Evolutionary conservation across 2,888 invertebrate species (phyloP), one percentile per base, ranked within the genome.

Genomic region (Stenoptilia bipunctidactyla): DNA sequence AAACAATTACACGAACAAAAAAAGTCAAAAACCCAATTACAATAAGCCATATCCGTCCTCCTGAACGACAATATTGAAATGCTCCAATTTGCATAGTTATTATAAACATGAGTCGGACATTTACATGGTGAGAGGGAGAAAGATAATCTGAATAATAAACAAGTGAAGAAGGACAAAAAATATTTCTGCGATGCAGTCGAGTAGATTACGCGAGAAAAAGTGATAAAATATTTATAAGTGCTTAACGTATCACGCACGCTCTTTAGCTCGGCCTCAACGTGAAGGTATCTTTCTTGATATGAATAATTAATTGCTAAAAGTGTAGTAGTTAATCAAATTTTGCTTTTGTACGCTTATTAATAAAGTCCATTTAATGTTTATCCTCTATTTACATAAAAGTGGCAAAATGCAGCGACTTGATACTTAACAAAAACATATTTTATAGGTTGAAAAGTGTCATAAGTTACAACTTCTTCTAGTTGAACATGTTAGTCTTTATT

Each of bases 61-160:
- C 57, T 65, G 59, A 63, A 61, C 68, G 69, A 66, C 59, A 66
- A 66, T 72, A 74, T 74, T 73, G 66, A 67, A 75, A 71, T 67
- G 61, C 61, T 63, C 61, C 61, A 68, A 74, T 75, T 76, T 74
- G 72, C 74, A 75, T 76, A 74, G 70, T 71, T 73, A 73, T 71
- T 73, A 73, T 70, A 67, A 66, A 69, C 63, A 71, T 64, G 69
- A 68, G 60, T 58, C 60, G 63, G 63, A 54, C 56, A 56, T 62
- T 66, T 59, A 58, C 56, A 53, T 47, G 48, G 52, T 43, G 44
- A 41, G 54, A 49, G 51, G 36, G 58, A 62, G 45, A 53, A 53
- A 52, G 61, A 64, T 30, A 30, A 30, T 30, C 30, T 2, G 30
- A 30, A 30, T 37, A 47, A 51, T 30, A 30, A 30, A 30, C 30